Conservation (phyloP, 2,113 vertebrate genomes). For the Odontesthes bonariensis region DNA sequence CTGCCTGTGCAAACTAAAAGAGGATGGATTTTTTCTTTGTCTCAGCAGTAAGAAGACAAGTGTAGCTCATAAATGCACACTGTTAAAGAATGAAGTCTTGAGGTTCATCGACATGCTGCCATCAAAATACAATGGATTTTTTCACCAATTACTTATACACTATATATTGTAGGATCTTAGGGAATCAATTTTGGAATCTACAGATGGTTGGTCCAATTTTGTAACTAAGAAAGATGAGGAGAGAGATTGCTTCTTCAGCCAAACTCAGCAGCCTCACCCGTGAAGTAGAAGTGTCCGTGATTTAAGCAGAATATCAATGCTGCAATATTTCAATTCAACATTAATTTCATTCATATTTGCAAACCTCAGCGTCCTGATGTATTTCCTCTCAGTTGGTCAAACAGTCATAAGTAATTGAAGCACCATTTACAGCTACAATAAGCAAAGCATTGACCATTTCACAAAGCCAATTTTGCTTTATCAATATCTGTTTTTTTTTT, state of each 20-base stretch:
- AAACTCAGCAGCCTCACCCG: neutral
- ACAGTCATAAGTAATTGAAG: neutral
- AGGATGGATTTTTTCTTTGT: conserved; percentile 34
- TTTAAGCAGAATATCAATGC: neutral
- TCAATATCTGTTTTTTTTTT: conserved; percentile 39
- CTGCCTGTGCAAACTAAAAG: conserved; percentile 23
- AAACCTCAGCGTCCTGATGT: neutral
- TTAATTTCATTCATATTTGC: neutral
- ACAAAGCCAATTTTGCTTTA: neutral
- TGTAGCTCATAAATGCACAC: conserved; percentile 38
- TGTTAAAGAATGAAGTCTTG: conserved; percentile 23
- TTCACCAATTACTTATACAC: conserved; percentile 52
- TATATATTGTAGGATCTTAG: conserved; percentile 18
- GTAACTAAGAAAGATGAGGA: conserved; percentile 1
- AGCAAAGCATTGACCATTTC: neutral
- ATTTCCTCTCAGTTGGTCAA: conserved; percentile 5
- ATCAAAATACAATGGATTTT: conserved; percentile 50
- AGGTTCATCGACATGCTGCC: conserved; percentile 56
- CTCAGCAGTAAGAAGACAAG: conserved; percentile 28
- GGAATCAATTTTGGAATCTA: conserved; percentile 17
- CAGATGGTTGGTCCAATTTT: conserved; percentile 18
- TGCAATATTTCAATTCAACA: conserved; percentile 4
- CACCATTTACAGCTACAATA: conserved; percentile 20
- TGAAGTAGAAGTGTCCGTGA: neutral
- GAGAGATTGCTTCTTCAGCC: neutral